These are phyloP conservation scores for Saxicola maurus DNA, from an alignment of 2,797 vertebrate genomes.

Conservation along the genomic window DNA sequence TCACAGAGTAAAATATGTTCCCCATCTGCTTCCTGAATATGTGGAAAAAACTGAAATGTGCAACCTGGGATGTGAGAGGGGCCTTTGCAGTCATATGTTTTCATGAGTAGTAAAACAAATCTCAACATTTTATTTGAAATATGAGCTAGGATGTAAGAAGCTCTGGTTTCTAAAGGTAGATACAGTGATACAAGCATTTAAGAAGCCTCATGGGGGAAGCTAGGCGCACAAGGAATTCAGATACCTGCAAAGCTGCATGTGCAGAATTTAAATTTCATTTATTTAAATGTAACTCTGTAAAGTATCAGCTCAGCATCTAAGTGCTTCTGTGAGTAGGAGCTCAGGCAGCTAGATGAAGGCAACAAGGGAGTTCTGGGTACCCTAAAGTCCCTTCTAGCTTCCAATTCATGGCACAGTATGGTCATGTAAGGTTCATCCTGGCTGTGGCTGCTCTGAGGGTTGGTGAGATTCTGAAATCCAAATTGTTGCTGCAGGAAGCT, in stretches of 20 bases:
- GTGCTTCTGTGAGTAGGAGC: neutral
- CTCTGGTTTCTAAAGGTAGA: neutral
- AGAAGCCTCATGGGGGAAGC: neutral
- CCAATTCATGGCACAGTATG: neutral
- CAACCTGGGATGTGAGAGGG: neutral
- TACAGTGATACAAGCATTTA: neutral
- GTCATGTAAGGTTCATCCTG: neutral
- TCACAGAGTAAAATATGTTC: neutral
- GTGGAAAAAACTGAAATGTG: neutral
- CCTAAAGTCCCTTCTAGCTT: neutral
- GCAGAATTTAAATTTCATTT: conserved; percentile 26
- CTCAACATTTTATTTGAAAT: neutral
- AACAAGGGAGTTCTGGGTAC: neutral
- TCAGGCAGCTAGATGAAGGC: neutral
- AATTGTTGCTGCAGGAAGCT: neutral
- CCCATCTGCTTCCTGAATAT: neutral
- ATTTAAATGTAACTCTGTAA: conserved; percentile 8
- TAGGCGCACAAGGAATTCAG: neutral
- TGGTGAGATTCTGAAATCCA: neutral
- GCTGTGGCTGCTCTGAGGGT: neutral
- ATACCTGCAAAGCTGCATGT: conserved; percentile 1
- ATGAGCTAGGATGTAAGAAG: neutral
- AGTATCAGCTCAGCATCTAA: neutral
- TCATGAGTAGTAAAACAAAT: neutral
- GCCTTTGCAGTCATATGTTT: neutral